Percentiles rank a stretch among this genome's conserved stretches.
Conservation (phyloP, 1,140 invertebrate genomes). For the Meteorus sp. region DNA sequence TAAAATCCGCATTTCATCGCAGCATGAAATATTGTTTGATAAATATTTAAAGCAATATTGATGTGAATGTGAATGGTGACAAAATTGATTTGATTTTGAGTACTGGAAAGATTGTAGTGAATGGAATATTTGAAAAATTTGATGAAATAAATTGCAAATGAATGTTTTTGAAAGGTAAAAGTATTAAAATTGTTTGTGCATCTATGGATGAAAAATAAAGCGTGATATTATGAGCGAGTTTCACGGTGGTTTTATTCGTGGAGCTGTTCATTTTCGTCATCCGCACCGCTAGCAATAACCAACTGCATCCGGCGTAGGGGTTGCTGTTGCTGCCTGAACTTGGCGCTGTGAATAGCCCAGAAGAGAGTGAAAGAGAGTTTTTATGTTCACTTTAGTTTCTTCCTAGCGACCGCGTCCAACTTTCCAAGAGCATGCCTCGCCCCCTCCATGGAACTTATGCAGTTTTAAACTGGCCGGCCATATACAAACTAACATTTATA, state of each 20-base stretch:
- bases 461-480: constrained; percentile 9
- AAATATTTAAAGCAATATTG: no score
- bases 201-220: constrained; percentile 6
- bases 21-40: no score
- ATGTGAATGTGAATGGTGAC: no score
- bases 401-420: constrained; percentile 8
- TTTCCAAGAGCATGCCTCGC: constrained; percentile 2
- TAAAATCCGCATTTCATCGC: no score
- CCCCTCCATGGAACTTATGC: neutral
- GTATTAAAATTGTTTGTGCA: neutral
- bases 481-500: neutral
- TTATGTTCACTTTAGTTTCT: constrained; percentile 18
- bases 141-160: no score
- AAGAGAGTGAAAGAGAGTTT: constrained; percentile 8
- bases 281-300: constrained; percentile 14
- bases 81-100: no score
- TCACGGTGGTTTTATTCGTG: constrained; percentile 16
- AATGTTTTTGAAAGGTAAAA: neutral
- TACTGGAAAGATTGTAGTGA: no score
- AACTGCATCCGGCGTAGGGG: constrained; percentile 7
- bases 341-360: neutral
- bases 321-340: no score
- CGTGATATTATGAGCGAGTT: constrained; percentile 14
- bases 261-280: constrained; percentile 15
- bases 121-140: no score